Evolutionary conservation across 2,797 vertebrate species (phyloP).

Genomic region (Eidolon dupreanum): DNA sequence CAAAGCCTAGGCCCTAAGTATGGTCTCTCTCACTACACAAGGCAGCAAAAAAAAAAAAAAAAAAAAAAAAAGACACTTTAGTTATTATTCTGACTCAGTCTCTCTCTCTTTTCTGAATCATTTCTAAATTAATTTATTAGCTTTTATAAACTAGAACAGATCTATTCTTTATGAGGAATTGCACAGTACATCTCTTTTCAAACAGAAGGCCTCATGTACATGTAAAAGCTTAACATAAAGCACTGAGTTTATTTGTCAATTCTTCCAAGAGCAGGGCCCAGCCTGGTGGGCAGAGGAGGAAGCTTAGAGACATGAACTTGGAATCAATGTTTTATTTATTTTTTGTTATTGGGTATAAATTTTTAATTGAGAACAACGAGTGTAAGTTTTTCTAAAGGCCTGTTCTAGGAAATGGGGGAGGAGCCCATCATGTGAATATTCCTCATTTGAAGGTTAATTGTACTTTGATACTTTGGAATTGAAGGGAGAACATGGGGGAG

Average conservation of each 20-base stretch:
- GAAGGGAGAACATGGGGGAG: background rate
- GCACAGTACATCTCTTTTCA: slow-evolving; percentile 25
- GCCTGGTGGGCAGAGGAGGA: background rate
- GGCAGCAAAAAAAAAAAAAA: slow-evolving; percentile 46
- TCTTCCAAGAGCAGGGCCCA: background rate
- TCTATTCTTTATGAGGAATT: slow-evolving; percentile 45
- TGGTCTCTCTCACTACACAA: background rate
- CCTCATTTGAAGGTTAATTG: background rate
- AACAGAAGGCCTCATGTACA: background rate
- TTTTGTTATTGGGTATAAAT: slow-evolving; percentile 15
- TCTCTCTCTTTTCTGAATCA: slow-evolving; percentile 7
- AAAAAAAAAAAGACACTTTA: background rate
- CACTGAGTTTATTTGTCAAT: background rate
- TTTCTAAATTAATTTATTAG: slow-evolving; percentile 69
- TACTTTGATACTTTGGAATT: background rate
- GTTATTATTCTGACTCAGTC: background rate
- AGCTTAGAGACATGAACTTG: background rate
- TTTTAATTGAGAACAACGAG: slow-evolving; percentile 46
- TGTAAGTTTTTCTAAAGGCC: slow-evolving; percentile 28
- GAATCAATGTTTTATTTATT: slow-evolving; percentile 24
- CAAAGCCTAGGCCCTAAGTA: background rate
- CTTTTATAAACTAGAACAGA: slow-evolving; percentile 63
- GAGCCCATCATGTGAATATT: background rate
- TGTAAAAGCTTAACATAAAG: slow-evolving; percentile 5
- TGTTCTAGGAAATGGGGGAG: background rate